Evolutionary conservation across 1,140 invertebrate species (phyloP).

Genomic region (Drosophila subobscura): DNA sequence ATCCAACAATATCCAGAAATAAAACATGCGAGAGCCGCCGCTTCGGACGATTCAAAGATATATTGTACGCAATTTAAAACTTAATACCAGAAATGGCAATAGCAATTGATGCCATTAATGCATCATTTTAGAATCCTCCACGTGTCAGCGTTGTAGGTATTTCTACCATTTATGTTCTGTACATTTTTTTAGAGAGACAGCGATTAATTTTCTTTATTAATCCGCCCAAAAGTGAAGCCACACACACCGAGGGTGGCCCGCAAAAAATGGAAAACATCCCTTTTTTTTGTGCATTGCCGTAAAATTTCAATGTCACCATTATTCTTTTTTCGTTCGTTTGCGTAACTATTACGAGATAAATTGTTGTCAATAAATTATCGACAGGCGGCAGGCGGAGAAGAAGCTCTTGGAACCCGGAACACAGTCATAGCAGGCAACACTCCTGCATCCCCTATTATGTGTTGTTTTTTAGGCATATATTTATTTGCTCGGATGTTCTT

Average conservation of each 20-base stretch:
- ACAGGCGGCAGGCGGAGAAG: conserved; percentile 51
- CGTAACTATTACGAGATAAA: conserved; percentile 75
- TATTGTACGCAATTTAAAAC: conserved; percentile 64
- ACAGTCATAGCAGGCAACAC: conserved; percentile 48
- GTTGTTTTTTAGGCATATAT: conserved; percentile 14
- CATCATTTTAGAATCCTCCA: conserved; percentile 65
- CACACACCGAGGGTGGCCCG: conserved; percentile 14
- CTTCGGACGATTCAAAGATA: not conserved
- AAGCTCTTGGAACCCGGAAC: conserved; percentile 37
- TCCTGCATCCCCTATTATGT: conserved; percentile 49
- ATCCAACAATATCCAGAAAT: conserved; percentile 17
- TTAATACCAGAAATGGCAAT: conserved; percentile 63
- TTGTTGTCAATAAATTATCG: conserved; percentile 77
- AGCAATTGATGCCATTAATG: conserved; percentile 66
- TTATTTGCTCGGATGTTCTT: conserved; percentile 27
- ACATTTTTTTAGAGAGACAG: conserved; percentile 18
- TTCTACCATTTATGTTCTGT: conserved; percentile 28
- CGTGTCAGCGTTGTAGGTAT: conserved; percentile 59
- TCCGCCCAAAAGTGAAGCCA: conserved; percentile 25
- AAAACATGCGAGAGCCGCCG: conserved; percentile 14
- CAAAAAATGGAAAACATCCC: conserved; percentile 42
- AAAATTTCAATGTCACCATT: conserved; percentile 76
- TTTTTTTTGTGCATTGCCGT: conserved; percentile 61
- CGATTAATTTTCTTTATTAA: conserved; percentile 78
- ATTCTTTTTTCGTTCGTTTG: conserved; percentile 41